Evolutionary conservation across 1,140 invertebrate species (phyloP), one percentile per base, ranked within the genome.

Genomic region (Pararge aegeria): DNA sequence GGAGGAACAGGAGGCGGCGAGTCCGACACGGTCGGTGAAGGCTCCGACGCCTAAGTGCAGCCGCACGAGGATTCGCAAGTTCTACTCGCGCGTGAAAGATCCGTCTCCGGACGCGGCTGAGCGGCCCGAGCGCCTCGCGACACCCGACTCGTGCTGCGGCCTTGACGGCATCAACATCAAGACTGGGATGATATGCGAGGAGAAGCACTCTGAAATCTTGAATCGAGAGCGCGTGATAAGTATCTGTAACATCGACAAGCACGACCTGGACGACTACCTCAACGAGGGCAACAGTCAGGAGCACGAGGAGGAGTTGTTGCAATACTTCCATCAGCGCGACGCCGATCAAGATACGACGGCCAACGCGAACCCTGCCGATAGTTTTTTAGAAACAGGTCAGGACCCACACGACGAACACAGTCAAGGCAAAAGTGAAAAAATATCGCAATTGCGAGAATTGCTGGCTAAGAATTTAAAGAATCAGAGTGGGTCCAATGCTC

Each of bases 231-330:
- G 93, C 29, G 92, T 94, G 1, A 93, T 93, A 40, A 94, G 93
- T 72, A 92, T 95, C 27, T 93, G 93, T 68, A 94, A 93, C 46
- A 93, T 96, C 61, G 94, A 95, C 72, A 94, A 94, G 34, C 94
- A 96, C 70, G 94, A 94, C 34, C 82, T 96, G 34, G 94, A 95
- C 73, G 94, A 95, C 83, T 96, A 95, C 80, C 90, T 96, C 66
- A 92, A 93, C 63, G 93, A 94, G 92, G 94, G 94, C 40, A 95
- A 95, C 83, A 95, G 94, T 40, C 94, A 96, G 74, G 95, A 95
- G 68, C 94, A 94, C 69, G 95, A 96, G 72, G 94, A 95, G 73
- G 95, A 96, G 84, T 77, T 96, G 61, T 84, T 95, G 70, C 93
- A 95, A 84, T 96, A 96, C 88, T 95, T 96, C 84, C 93, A 94